Percentiles rank a stretch among this genome's conserved stretches.
Evolutionary conservation across 2,797 vertebrate genomes (phyloP).

Genomic region (Chrysolophus pictus): DNA sequence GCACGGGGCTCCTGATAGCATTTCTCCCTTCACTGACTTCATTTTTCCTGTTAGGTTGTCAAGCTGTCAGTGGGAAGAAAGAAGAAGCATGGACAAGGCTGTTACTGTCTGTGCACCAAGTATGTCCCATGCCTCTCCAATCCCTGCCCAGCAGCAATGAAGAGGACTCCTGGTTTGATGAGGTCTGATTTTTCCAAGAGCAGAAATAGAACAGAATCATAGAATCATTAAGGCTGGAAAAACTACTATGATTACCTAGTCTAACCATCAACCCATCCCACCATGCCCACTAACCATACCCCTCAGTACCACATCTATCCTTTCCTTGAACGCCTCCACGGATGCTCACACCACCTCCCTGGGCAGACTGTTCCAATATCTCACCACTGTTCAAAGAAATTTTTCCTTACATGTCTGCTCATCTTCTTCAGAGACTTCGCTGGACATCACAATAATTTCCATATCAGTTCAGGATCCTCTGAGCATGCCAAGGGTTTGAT

Average conservation of each 20-base stretch:
- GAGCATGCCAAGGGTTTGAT: background rate
- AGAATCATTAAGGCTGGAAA: too few relatives aligned
- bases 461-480: background rate
- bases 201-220: background rate
- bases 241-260: too few relatives aligned
- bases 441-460: background rate
- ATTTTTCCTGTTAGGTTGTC: conserved; percentile 75
- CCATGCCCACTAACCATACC: too few relatives aligned
- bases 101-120: background rate
- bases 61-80: conserved; percentile 67
- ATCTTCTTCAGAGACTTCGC: too few relatives aligned
- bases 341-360: too few relatives aligned
- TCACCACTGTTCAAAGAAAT: too few relatives aligned
- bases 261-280: too few relatives aligned
- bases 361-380: too few relatives aligned
- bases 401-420: too few relatives aligned
- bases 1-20: conserved; percentile 74
- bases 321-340: too few relatives aligned
- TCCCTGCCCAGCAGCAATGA: background rate
- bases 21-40: conserved; percentile 76
- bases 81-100: conserved; percentile 37
- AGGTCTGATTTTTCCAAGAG: background rate
- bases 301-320: too few relatives aligned
- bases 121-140: background rate
- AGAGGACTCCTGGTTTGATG: background rate